A percentile compares a stretch with the other conserved stretches of the same genome.
Conservation (phyloP, 2,113 vertebrate genomes). For the Gavia stellata region DNA sequence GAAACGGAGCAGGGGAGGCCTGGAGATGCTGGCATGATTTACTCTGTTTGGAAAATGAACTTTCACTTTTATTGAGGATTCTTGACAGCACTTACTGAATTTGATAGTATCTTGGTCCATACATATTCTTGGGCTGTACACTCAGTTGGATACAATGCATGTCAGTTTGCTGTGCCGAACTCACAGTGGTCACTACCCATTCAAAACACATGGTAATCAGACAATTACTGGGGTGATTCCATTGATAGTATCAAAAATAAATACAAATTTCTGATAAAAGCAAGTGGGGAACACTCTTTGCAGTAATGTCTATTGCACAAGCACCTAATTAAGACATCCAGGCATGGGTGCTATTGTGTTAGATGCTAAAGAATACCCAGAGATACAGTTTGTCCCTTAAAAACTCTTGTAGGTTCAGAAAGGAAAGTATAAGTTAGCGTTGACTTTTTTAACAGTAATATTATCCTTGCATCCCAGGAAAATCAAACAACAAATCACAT, state of each 20-base stretch:
- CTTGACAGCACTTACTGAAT: background rate
- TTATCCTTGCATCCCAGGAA: background rate
- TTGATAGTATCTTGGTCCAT: background rate
- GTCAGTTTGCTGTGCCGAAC: background rate
- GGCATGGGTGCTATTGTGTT: background rate
- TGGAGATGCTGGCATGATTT: background rate
- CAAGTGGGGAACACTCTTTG: background rate
- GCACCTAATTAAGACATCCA: background rate
- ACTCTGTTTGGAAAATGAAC: background rate
- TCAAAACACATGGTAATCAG: background rate
- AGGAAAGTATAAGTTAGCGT: background rate
- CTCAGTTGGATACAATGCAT: rapidly evolving
- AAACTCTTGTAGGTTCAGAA: background rate
- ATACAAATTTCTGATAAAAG: background rate
- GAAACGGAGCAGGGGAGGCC: background rate
- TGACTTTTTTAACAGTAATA: background rate
- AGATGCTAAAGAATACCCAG: background rate
- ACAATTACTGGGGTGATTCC: background rate
- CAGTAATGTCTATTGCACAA: background rate
- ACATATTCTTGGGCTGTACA: background rate
- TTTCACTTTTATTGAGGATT: background rate
- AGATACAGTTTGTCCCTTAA: background rate
- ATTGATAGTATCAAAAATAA: background rate
- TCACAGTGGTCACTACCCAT: background rate
- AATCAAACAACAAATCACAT: background rate